A percentile compares a stretch with the other conserved stretches of the same genome.
These are phyloP conservation scores for Sinopyrophorus schimmeli DNA, from an alignment of 2,888 invertebrate genomes.

Conservation along the genomic window DNA sequence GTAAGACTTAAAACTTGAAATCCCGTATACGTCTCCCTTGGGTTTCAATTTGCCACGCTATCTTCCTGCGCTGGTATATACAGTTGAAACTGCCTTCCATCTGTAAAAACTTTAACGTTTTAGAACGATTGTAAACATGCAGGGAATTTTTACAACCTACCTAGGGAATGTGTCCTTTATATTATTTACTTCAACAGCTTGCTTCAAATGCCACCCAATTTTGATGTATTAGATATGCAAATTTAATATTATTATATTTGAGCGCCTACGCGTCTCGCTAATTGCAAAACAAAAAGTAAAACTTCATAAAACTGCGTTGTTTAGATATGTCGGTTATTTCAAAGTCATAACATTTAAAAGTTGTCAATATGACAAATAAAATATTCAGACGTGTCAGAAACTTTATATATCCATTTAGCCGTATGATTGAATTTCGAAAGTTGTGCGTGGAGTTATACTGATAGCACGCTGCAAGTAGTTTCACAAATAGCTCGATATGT, in stretches of 20 bases:
- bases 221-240: no score
- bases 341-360: no score
- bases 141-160: conserved; percentile 25
- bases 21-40: conserved; percentile 24
- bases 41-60: conserved; percentile 29
- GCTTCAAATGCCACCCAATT: no score
- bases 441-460: conserved; percentile 8
- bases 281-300: no score
- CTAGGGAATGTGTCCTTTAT: conserved; percentile 30
- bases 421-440: no score
- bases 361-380: no score
- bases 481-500: conserved; percentile 26
- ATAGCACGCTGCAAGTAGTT: conserved; percentile 16
- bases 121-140: conserved; percentile 28
- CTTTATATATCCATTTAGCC: no score
- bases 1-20: conserved; percentile 27
- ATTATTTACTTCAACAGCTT: conserved; percentile 30
- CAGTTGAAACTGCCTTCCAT: conserved; percentile 27
- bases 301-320: no score
- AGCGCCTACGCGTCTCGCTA: no score
- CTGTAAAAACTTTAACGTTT: conserved; percentile 27
- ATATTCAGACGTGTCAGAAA: no score
- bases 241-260: no score
- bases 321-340: no score
- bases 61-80: conserved; percentile 24